Base-by-base conservation (phyloP, 2,797 vertebrate species). In the Sphenopsis melanotis region DNA sequence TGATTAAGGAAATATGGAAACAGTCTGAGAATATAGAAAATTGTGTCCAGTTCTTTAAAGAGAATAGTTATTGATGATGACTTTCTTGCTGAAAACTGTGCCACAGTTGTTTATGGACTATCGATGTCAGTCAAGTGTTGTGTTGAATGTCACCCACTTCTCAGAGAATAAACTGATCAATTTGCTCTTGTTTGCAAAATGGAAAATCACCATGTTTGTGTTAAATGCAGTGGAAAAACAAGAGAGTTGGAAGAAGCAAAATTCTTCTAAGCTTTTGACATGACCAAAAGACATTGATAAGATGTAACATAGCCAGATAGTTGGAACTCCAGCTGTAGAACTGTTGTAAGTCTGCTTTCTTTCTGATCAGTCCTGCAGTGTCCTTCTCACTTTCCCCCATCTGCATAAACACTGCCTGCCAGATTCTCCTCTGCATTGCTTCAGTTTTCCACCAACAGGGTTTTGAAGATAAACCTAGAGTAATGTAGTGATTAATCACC, bases 191-290 rank as follows among this genome's bases (percentile, higher is more conserved):
- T 75, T 74, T 89, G 69, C 56, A 90, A 77, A 93, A 82, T 32
- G 46, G 79, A 92, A 94, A 89, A 88, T 75, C 55, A 27, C 55
- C 4, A 1, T n/a, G 22, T 44, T 78, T 70, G 13, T 79, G 74
- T 57, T 90, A 93, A 92, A 94, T 52, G 44, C 77, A 76, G 55
- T 74, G 23, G 50, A 89, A 95, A 95, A 92, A 21, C 4, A 39
- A 83, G 42, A 69, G 32, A 61, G 10, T 34, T 60, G 36, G 46
- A 94, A 87, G 27, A 79, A 77, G 7, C 8, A 86, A 79, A 94
- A 84, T 74, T 94, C 11, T 27, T 74, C 76, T 78, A 46, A 79
- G 26, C 17, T 88, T 56, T 86, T 90, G 30, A 56, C 57, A 36
- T 26, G 37, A 76, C 44, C 39, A 47, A 83, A 55, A 88, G 39